Percentiles rank a stretch among this genome's conserved stretches.
Evolutionary conservation across 2,113 vertebrate genomes (phyloP).

Genomic region (Epinephelus moara): DNA sequence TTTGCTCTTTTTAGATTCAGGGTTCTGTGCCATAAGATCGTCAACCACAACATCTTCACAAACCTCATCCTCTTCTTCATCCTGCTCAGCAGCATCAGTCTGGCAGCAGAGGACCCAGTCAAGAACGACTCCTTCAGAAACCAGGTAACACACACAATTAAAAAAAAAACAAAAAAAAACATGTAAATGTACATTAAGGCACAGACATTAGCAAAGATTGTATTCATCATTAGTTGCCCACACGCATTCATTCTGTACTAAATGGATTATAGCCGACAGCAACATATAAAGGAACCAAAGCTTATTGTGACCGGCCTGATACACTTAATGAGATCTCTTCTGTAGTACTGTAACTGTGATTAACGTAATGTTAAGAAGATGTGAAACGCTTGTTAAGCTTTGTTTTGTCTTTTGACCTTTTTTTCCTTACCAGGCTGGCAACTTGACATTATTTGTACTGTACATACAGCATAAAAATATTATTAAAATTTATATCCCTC

Average conservation of each 20-base stretch:
- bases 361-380: constrained; percentile 53
- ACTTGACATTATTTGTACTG: background rate
- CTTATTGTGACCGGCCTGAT: constrained; percentile 47
- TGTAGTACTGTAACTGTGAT: constrained; percentile 42
- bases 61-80: constrained; percentile 99
- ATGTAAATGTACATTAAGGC: constrained; percentile 3
- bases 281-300: constrained; percentile 44
- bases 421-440: background rate
- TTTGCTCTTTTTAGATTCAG: constrained; percentile 88
- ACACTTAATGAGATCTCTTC: constrained; percentile 58
- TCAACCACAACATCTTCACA: constrained; percentile 99
- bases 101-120: constrained; percentile 97
- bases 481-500: background rate
- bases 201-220: constrained; percentile 3
- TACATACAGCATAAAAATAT: background rate
- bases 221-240: constrained; percentile 50
- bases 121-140: constrained; percentile 95
- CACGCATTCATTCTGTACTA: constrained; percentile 28
- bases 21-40: constrained; percentile 96
- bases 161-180: background rate
- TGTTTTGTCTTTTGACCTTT: constrained; percentile 3
- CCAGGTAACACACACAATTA: constrained; percentile 80
- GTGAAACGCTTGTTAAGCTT: constrained; percentile 38
- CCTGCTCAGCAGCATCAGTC: constrained; percentile 97
- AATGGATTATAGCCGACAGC: constrained; percentile 56